Base-by-base conservation (phyloP, 2,113 vertebrate species). In the Cyprinodon tularosa region DNA sequence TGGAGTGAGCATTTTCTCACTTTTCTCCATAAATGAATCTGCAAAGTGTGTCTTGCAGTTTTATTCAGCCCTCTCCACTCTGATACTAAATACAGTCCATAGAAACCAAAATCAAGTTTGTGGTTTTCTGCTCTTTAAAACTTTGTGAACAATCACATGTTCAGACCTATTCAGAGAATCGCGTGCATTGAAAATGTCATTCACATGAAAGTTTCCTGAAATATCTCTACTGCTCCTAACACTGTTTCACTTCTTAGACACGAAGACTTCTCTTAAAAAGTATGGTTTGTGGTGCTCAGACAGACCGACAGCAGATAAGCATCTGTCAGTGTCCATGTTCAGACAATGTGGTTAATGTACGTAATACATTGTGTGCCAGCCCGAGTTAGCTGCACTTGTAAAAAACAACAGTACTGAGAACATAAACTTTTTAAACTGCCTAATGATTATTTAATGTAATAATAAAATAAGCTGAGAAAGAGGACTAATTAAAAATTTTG, bases 281-380 rank as follows among this genome's bases (percentile, higher is more conserved):
- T 39, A 42, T 67, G 66, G 75, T 36, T 0, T 20, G 62, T 17
- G 44, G 62, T 37, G 6, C 4, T 42, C 42, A 59, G 38, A 53
- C 17, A 65, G 38, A 53, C 17, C 62, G 38, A 50, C 5, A 50
- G 36, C 13, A 71, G 66, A 57, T 4, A 71, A 39, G 67, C 47
- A 17, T 12, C 12, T 59, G 29, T 22, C 13, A 17, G 22, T 3
- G 13, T 70, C 64, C 9, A 10, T 1, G 17, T 47, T 65, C 64
- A 66, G 82, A 85, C 72, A 44, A 39, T 13, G 76, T 82, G 82
- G 63, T 71, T 71, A 66, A 83, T 15, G 80, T 86, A 29, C 29
- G 84, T 77, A 81, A 89, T 77, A 86, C 71, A 2, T 47, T 72
- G n/a, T 39, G 53, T 36, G 17, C 69, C 72, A 76, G 69, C 78